Evolutionary conservation across 2,888 invertebrate species (phyloP).

Genomic region (Clepsis dumicolana): DNA sequence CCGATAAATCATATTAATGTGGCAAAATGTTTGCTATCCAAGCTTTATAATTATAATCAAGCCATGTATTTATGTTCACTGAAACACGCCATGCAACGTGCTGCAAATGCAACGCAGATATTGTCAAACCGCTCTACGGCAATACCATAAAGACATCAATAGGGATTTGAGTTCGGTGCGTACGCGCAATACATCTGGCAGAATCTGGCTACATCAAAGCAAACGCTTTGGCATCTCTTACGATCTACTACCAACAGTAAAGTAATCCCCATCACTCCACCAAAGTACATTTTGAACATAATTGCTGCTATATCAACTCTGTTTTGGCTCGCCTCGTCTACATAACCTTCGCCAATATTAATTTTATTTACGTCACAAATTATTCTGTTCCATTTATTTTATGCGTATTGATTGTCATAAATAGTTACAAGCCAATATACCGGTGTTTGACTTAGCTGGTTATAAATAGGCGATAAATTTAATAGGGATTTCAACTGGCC

Average conservation of each 20-base stretch:
- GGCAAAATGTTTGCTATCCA: conserved; percentile 24
- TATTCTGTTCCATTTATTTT: conserved; percentile 61
- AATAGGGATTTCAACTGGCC: conserved; percentile 30
- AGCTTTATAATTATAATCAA: conserved; percentile 15
- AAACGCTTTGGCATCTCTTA: conserved; percentile 61
- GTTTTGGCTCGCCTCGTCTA: conserved; percentile 49
- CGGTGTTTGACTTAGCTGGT: conserved; percentile 33
- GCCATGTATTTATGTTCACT: conserved; percentile 35
- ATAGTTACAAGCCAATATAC: conserved; percentile 39
- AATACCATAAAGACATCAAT: conserved; percentile 70
- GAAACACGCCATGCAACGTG: conserved; percentile 22
- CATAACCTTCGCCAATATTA: conserved; percentile 61
- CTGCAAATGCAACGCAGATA: conserved; percentile 50
- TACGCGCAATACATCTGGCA: conserved; percentile 53
- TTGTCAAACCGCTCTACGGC: conserved; percentile 51
- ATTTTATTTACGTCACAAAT: conserved; percentile 61
- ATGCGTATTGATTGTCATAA: conserved; percentile 44
- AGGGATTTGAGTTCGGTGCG: conserved; percentile 64
- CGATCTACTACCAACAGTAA: conserved; percentile 62
- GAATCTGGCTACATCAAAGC: conserved; percentile 73
- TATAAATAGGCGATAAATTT: conserved; percentile 38
- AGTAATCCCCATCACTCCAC: conserved; percentile 49
- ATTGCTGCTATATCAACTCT: conserved; percentile 27
- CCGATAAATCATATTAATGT: conserved; percentile 28
- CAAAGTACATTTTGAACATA: conserved; percentile 26